Conservation (phyloP, 2,113 vertebrate genomes). For the Raja brachyura region DNA sequence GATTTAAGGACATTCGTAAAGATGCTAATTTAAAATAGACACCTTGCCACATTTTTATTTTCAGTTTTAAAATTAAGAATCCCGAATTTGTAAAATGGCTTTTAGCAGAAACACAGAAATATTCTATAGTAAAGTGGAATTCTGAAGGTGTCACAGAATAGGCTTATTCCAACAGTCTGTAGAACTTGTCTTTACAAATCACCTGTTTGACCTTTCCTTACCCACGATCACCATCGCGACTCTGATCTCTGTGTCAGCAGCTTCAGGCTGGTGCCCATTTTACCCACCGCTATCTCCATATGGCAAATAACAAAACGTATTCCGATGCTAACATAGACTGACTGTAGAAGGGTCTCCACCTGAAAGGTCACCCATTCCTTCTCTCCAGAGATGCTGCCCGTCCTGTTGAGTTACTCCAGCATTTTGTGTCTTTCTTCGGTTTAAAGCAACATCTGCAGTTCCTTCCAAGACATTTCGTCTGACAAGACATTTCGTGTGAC, state of each 20-base stretch:
- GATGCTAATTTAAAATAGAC: background rate
- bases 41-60: background rate
- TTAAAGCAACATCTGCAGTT: no score
- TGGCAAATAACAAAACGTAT: background rate
- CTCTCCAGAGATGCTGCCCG: no score
- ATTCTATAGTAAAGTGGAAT: background rate
- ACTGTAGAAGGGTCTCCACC: no score
- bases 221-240: background rate
- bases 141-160: background rate
- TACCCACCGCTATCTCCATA: no score
- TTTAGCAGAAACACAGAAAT: background rate
- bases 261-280: no score
- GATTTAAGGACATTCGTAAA: no score
- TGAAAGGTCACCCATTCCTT: no score
- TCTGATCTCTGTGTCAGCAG: background rate
- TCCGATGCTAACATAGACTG: background rate
- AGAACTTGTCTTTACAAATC: background rate
- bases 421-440: no score
- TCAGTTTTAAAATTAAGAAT: background rate
- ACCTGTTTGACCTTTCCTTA: no score
- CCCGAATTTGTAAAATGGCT: background rate
- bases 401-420: no score
- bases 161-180: background rate
- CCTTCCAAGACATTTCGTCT: background rate
- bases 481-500: background rate